Conservation (phyloP, 2,888 invertebrate genomes). For the Drosophila stalkeri region DNA sequence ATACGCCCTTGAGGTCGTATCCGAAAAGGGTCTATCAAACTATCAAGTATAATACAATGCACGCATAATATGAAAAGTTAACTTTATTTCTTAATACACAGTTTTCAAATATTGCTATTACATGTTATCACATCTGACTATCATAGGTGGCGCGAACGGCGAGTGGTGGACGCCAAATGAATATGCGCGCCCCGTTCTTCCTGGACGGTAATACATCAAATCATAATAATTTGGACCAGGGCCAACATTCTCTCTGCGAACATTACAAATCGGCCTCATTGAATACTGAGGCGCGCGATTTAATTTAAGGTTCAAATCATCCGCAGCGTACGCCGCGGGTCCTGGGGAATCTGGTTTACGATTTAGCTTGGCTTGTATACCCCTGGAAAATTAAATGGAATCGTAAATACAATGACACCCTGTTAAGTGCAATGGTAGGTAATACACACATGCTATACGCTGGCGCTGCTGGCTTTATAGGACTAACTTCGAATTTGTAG, state of each 20-base stretch:
- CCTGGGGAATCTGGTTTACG: conserved; percentile 78
- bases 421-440: background rate
- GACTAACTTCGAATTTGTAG: conserved; percentile 70
- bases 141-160: conserved; percentile 82
- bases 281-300: conserved; percentile 76
- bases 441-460: conserved; percentile 81
- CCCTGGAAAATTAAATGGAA: conserved; percentile 60
- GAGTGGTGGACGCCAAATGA: conserved; percentile 83
- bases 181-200: conserved; percentile 74
- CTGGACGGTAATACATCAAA: conserved; percentile 79
- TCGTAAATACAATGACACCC: background rate
- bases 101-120: conserved; percentile 74
- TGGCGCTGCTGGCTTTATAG: conserved; percentile 71
- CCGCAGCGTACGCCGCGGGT: conserved; percentile 81
- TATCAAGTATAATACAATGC: background rate
- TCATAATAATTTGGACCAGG: conserved; percentile 83
- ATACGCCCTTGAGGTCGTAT: background rate
- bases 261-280: conserved; percentile 60
- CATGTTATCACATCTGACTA: conserved; percentile 83
- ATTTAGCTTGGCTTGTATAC: conserved; percentile 54
- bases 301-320: conserved; percentile 65
- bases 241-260: conserved; percentile 37
- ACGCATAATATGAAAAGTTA: background rate
- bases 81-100: conserved; percentile 29
- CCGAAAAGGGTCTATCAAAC: background rate